A percentile compares a stretch with the other conserved stretches of the same genome.
phyloP scores from a whole-genome alignment of 2,797 vertebrate species.

The Sebastes oblongus region DNA sequence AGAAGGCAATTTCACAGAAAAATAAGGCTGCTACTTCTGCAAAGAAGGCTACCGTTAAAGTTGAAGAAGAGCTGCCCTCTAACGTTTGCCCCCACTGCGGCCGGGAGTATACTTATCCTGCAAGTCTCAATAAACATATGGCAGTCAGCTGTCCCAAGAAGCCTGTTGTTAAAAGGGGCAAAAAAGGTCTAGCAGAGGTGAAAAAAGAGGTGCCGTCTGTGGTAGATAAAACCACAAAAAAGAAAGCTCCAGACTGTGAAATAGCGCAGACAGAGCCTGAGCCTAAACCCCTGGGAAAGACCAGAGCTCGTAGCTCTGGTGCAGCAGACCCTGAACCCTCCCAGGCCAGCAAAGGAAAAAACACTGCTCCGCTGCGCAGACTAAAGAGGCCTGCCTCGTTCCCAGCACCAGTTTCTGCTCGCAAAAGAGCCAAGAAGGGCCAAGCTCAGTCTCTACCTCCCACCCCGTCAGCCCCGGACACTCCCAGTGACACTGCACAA shows the following conservation, averaged over 20 bases:
- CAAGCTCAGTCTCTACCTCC: constrained; percentile 63
- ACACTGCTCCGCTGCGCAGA: constrained; percentile 64
- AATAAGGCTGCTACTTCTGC: constrained; percentile 87
- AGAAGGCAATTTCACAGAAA: constrained; percentile 95
- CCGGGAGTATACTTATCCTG: constrained; percentile 93
- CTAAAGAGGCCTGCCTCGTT: constrained; percentile 73
- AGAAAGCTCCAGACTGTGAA: constrained; percentile 86
- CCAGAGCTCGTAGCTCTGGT: constrained; percentile 88
- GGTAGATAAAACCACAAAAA: constrained; percentile 80
- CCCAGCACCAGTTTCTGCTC: constrained; percentile 50
- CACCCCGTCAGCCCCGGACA: constrained; percentile 66
- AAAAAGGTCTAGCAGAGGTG: constrained; percentile 66
- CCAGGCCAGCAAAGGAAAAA: constrained; percentile 77
- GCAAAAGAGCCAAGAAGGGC: constrained; percentile 83
- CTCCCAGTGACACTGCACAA: constrained; percentile 73
- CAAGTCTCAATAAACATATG: constrained; percentile 93
- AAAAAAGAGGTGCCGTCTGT: constrained; percentile 67
- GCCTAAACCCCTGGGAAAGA: constrained; percentile 88
- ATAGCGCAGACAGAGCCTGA: constrained; percentile 82
- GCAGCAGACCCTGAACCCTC: constrained; percentile 67
- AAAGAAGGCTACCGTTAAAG: constrained; percentile 79
- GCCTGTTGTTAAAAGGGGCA: constrained; percentile 86
- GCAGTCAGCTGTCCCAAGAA: constrained; percentile 94
- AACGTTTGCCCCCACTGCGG: constrained; percentile 94
- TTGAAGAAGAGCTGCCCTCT: constrained; percentile 64